These are phyloP conservation scores for Hylomyscus alleni DNA, from an alignment of 2,797 vertebrate genomes.

Conservation along the genomic window DNA sequence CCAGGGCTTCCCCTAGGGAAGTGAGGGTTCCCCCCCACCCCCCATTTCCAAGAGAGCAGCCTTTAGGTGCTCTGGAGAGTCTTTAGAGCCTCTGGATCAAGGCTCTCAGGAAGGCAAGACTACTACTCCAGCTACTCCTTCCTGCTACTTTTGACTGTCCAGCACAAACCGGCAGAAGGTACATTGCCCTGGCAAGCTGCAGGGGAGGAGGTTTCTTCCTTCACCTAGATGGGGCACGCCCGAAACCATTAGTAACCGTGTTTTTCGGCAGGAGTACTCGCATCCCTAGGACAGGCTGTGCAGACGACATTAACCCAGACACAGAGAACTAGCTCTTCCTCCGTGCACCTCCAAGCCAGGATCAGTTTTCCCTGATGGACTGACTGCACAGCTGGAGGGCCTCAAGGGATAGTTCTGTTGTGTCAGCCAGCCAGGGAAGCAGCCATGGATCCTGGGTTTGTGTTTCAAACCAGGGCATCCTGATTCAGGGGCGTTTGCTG, in stretches of 20 bases:
- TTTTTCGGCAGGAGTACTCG: accelerated
- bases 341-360: not conserved
- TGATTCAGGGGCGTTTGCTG: not conserved
- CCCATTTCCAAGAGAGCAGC: accelerated
- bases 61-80: no score
- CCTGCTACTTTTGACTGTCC: not conserved
- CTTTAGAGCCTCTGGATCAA: accelerated
- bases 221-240: accelerated
- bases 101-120: not conserved
- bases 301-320: not conserved
- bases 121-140: not conserved
- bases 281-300: accelerated
- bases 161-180: not conserved
- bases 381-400: not conserved
- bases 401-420: no score
- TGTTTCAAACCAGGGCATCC: not conserved
- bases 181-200: not conserved
- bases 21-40: not conserved
- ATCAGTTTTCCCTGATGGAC: not conserved
- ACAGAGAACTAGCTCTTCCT: not conserved
- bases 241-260: not conserved
- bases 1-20: not conserved
- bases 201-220: not conserved
- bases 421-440: not conserved
- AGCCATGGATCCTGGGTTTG: not conserved